Evolutionary conservation across 1,140 invertebrate genomes (phyloP), one percentile per base, ranked within the genome.

Genomic region (Onthophagus taurus): DNA sequence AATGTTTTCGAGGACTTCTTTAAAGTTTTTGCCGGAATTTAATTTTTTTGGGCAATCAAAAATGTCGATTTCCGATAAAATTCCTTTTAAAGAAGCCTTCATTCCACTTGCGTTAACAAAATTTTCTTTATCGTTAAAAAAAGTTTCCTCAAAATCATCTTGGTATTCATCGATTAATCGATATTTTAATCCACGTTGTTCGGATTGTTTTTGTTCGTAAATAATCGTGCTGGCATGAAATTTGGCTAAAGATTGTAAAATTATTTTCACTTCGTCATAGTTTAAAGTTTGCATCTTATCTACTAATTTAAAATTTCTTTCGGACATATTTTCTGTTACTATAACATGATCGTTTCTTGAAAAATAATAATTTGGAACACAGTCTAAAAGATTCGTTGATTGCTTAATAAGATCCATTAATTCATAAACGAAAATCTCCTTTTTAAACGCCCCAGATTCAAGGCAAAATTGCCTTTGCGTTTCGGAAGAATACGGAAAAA

Each of bases 61-160:
- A 12, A 49, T 26, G 30, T 52, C 29, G 4, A 49, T 44, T 16
- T 20, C 42, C 7, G 46, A 44, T 18, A 45, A 41, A 17, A 49
- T 6, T 21, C 44, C 42, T 19, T 31, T 49, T 13, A 49, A 36
- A 1, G 44, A 31, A 17, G 48, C 48, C 31, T 44, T 19, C 5
- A 48, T 23, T 24, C 42, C 48, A 20, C 18, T 38, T 14, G 33
- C 29, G 13, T 38, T 42, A 0, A 44, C 33, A 18, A 50, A 44
- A 26, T 35, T 35, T 21, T 47, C 34, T 24, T 49, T 48, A 30
- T 46, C 13, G 34, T 26, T 43, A 24, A 42, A 52, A 20, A 47
- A 54, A 33, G 37, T 49, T 41, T 59, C 57, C 23, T 50, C 49
- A 33, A 54, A 51, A 30, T 57, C 45, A 21, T 48, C 35, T 17